A percentile compares a stretch with the other conserved stretches of the same genome.
Evolutionary conservation across 2,113 vertebrate species (phyloP).

Genomic region (Terrapene triunguis): DNA sequence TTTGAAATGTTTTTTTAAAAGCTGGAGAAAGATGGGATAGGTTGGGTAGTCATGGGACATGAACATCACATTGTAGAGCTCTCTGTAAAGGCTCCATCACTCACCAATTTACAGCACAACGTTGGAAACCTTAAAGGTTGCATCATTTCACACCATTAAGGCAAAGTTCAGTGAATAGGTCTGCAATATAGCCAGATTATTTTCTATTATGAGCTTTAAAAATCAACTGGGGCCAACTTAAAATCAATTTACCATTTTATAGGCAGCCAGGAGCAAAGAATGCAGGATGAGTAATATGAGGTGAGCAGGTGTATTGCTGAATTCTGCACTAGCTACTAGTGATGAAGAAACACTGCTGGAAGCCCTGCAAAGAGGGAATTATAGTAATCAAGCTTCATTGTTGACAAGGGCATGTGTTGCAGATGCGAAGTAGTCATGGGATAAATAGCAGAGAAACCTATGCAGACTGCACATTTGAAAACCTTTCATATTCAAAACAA

Average conservation of each 20-base stretch:
- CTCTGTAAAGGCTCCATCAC: background rate
- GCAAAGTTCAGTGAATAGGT: background rate
- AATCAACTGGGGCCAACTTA: background rate
- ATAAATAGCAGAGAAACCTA: background rate
- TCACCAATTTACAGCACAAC: background rate
- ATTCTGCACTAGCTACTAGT: fast-evolving
- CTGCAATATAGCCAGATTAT: background rate
- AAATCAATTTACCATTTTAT: background rate
- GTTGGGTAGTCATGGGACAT: background rate
- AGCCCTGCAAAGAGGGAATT: background rate
- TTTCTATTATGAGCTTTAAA: background rate
- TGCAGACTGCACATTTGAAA: background rate
- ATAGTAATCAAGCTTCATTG: background rate
- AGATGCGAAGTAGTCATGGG: background rate
- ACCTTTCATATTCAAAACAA: fast-evolving
- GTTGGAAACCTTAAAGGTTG: background rate
- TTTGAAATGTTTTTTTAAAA: background rate
- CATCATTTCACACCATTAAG: background rate
- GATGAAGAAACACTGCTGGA: background rate
- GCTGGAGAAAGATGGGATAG: background rate
- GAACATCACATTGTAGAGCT: background rate
- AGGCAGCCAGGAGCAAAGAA: background rate
- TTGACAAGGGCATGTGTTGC: background rate
- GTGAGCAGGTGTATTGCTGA: background rate
- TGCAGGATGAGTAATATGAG: fast-evolving